A percentile compares a stretch with the other conserved stretches of the same genome.
These are phyloP conservation scores for Rhinogobius similis DNA, from an alignment of 2,113 vertebrate species.

Conservation along the genomic window DNA sequence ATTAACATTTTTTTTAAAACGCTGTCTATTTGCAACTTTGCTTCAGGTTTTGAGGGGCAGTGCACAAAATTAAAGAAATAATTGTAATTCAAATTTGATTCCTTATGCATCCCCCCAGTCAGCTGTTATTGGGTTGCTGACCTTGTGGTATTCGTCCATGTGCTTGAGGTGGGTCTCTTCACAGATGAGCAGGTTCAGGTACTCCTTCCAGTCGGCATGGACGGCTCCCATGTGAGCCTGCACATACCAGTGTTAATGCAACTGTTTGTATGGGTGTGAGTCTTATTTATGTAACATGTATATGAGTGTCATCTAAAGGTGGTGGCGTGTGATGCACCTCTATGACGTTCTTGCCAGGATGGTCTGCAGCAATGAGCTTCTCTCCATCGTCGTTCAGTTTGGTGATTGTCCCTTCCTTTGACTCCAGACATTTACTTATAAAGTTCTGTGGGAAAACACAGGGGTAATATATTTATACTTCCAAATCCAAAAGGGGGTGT, in stretches of 20 bases:
- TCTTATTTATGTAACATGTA: background rate
- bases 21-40: no score
- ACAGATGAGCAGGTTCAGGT: constrained; percentile 96
- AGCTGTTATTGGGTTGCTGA: constrained; percentile 42
- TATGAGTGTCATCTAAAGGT: background rate
- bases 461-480: no score
- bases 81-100: no score
- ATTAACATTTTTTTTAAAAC: no score
- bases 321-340: constrained; percentile 75
- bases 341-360: constrained; percentile 90
- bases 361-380: constrained; percentile 79
- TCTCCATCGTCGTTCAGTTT: constrained; percentile 90
- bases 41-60: no score
- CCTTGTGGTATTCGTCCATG: constrained; percentile 98
- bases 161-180: constrained; percentile 97
- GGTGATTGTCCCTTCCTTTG: constrained; percentile 89
- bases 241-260: background rate
- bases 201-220: constrained; percentile 96
- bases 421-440: constrained; percentile 91
- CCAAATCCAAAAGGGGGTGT: no score
- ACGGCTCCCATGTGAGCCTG: constrained; percentile 96
- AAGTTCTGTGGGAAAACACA: constrained; percentile 82
- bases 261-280: no score
- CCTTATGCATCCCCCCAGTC: no score
- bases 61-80: no score